Conservation (phyloP, 2,113 vertebrate genomes). For the Chloropsis cyanopogon region DNA sequence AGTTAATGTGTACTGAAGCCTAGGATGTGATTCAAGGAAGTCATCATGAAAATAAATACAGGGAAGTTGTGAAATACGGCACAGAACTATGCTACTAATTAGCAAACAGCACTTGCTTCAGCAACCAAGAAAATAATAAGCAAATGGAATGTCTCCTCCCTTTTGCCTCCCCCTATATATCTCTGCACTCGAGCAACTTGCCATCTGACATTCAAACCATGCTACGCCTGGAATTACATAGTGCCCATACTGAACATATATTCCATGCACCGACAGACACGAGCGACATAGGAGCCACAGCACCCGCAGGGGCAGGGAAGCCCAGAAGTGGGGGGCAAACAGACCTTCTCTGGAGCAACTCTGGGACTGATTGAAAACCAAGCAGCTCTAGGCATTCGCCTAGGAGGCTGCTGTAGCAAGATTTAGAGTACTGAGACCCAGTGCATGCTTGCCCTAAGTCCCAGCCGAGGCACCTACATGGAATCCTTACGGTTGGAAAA, state of each 20-base stretch:
- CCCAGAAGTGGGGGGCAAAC: background rate
- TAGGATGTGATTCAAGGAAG: background rate
- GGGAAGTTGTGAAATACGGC: background rate
- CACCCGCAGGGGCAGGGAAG: background rate
- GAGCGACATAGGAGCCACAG: background rate
- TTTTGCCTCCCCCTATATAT: background rate
- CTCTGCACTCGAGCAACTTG: conserved; percentile 31
- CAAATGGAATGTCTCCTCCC: conserved; percentile 22
- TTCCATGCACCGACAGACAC: background rate
- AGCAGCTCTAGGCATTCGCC: background rate
- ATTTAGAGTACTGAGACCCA: background rate
- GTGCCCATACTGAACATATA: conserved; percentile 54
- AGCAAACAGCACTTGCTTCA: conserved; percentile 16
- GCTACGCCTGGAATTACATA: conserved; percentile 12
- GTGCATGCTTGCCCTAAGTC: background rate
- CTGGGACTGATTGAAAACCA: accelerated
- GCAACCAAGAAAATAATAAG: background rate
- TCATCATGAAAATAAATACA: background rate
- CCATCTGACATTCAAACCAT: background rate
- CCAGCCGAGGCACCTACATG: background rate
- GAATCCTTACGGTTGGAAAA: background rate
- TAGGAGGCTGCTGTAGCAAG: background rate
- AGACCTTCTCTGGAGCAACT: background rate
- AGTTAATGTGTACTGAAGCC: background rate
- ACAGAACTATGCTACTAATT: conserved; percentile 17